Evolutionary conservation across 2,888 invertebrate species (phyloP).

Genomic region (Zelleria hepariella): DNA sequence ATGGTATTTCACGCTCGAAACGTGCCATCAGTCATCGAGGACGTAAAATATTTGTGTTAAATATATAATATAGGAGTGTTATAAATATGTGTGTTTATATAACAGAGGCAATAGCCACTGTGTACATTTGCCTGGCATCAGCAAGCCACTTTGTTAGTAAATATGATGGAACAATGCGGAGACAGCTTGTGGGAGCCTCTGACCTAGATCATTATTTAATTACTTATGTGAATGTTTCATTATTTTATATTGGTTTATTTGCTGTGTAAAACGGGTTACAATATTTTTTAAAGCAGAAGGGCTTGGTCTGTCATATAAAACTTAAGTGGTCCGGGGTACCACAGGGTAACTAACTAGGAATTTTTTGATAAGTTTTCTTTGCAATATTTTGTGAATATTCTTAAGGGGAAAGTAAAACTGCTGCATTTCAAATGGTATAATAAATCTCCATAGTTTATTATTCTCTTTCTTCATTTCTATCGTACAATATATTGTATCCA

Average conservation of each 20-base stretch:
- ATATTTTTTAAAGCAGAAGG: no score
- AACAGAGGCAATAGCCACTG: slow-evolving; percentile 4
- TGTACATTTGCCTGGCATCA: slow-evolving; percentile 18
- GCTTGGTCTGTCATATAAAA: background rate
- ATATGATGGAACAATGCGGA: slow-evolving; percentile 48
- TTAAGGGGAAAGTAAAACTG: slow-evolving; percentile 34
- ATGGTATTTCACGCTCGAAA: background rate
- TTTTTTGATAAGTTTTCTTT: background rate
- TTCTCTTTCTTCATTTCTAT: slow-evolving; percentile 51
- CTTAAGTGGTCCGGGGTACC: background rate
- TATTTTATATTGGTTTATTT: background rate
- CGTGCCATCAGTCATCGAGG: background rate
- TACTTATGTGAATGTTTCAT: background rate
- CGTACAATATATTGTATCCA: slow-evolving; percentile 56
- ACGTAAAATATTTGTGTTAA: background rate
- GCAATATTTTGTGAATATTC: background rate
- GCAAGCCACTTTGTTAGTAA: slow-evolving; percentile 39
- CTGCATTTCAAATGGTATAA: slow-evolving; percentile 57
- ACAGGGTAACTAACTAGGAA: background rate
- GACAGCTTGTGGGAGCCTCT: slow-evolving; percentile 17
- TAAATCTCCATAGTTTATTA: slow-evolving; percentile 69
- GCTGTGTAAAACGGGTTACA: no score
- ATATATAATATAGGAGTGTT: slow-evolving; percentile 8
- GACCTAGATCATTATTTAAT: slow-evolving; percentile 14
- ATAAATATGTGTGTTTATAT: slow-evolving; percentile 12